Evolutionary conservation across 2,797 vertebrate genomes (phyloP).

Genomic region (Ctenopoma multispine): DNA sequence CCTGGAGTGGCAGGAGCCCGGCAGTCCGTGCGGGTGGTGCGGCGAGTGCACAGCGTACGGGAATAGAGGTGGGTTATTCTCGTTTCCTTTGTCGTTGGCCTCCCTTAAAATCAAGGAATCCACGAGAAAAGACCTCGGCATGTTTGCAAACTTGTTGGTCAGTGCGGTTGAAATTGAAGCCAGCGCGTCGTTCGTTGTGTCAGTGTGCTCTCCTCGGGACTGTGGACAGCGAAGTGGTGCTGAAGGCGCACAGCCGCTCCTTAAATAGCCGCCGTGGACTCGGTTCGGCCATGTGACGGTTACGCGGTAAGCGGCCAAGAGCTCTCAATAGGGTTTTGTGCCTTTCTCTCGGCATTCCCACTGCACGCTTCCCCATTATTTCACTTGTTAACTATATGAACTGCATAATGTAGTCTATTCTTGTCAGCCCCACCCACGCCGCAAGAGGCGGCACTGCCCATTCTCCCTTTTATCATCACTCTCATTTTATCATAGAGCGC

Average conservation of each 20-base stretch:
- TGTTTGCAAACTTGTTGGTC: constrained; percentile 75
- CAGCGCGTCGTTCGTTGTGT: constrained; percentile 41
- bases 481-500: constrained; percentile 83
- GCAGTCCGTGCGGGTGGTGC: constrained; percentile 91
- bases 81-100: constrained; percentile 87
- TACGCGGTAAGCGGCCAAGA: constrained; percentile 90
- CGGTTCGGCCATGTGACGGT: constrained; percentile 93
- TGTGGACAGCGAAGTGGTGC: constrained; percentile 96
- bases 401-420: constrained; percentile 99
- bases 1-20: constrained; percentile 94
- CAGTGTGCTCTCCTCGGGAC: constrained; percentile 70
- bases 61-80: constrained; percentile 90
- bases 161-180: constrained; percentile 50
- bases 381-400: constrained; percentile 99
- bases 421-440: constrained; percentile 99
- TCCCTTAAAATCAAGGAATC: constrained; percentile 98
- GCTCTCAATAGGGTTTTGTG: constrained; percentile 98
- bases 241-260: constrained; percentile 87
- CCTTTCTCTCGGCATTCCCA: constrained; percentile 98
- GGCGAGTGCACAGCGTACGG: constrained; percentile 94
- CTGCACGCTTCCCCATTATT: constrained; percentile 99
- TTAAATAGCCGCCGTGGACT: constrained; percentile 90
- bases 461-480: constrained; percentile 92
- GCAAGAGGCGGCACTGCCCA: constrained; percentile 89
- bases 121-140: constrained; percentile 98